Percentiles rank a stretch among this genome's conserved stretches.
Evolutionary conservation across 1,140 invertebrate species (phyloP).

Genomic region (Anagrus nilaparvatae): DNA sequence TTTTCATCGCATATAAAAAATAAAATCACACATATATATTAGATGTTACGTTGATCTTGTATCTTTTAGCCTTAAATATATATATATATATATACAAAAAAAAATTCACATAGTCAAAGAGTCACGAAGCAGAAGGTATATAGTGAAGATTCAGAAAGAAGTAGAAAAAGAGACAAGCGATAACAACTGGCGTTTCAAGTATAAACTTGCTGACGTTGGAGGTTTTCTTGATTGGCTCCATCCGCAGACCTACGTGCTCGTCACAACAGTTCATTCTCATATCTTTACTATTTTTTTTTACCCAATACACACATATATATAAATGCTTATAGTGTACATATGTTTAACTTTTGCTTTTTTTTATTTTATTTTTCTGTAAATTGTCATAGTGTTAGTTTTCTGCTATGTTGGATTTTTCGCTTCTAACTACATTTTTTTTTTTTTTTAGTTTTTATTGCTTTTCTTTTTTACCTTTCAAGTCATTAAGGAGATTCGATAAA

Average conservation of each 20-base stretch:
- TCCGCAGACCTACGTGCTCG: conserved; percentile 42
- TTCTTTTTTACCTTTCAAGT: not conserved
- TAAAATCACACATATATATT: too few species aligned
- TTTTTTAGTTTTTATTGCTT: not conserved
- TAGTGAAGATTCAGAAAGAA: conserved; percentile 2
- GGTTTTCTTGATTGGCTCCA: conserved; percentile 41
- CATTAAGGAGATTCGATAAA: not conserved
- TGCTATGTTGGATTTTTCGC: not conserved
- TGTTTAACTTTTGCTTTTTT: too few species aligned
- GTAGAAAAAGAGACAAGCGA: conserved; percentile 6
- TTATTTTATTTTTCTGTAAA: too few species aligned
- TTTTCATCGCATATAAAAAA: too few species aligned
- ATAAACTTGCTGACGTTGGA: conserved; percentile 37
- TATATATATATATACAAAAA: too few species aligned
- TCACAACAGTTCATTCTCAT: conserved; percentile 35
- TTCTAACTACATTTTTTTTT: not conserved
- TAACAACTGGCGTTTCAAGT: conserved; percentile 33
- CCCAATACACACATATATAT: not conserved
- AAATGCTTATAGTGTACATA: not conserved
- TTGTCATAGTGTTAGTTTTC: too few species aligned
- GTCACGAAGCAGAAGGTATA: conserved; percentile 6
- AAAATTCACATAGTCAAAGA: too few species aligned
- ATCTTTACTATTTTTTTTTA: too few species aligned
- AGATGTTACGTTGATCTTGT: too few species aligned
- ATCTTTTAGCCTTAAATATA: too few species aligned